Conservation (phyloP, 2,888 invertebrate genomes). For the Heliconius ethilla region DNA sequence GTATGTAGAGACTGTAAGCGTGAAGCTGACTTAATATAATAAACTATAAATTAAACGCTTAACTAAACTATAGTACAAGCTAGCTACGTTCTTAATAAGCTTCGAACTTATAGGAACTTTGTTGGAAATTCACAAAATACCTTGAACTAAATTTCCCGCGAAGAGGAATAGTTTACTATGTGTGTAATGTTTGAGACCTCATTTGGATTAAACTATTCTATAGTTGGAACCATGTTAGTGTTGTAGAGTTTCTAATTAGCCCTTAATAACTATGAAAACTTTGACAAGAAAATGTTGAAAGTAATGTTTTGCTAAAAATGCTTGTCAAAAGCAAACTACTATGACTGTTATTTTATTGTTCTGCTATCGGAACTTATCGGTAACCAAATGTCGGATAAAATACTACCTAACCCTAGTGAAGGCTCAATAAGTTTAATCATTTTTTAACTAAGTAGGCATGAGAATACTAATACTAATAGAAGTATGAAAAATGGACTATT, state of each 20-base stretch:
- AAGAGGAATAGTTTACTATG: constrained; percentile 4
- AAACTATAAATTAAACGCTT: not conserved
- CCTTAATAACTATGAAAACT: not conserved
- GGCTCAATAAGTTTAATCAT: no score
- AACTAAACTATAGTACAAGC: not conserved
- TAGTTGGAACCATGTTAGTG: not conserved
- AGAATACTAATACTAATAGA: no score
- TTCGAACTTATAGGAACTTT: not conserved
- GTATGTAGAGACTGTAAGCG: not conserved
- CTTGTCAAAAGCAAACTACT: no score
- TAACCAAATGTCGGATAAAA: no score
- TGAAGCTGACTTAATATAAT: not conserved
- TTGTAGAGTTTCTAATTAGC: not conserved
- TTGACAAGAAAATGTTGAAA: not conserved
- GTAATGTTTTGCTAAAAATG: not conserved
- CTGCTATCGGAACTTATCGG: no score
- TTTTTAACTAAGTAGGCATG: no score
- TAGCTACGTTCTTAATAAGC: not conserved
- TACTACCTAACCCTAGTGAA: no score
- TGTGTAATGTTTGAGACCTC: not conserved
- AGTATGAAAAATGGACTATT: no score
- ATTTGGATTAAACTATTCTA: not conserved
- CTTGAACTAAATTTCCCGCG: not conserved
- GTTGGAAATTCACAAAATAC: not conserved
- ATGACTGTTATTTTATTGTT: no score